A percentile compares a stretch with the other conserved stretches of the same genome.
These are phyloP conservation scores for Jacana jacana DNA, from an alignment of 2,113 vertebrate genomes.

Conservation along the genomic window DNA sequence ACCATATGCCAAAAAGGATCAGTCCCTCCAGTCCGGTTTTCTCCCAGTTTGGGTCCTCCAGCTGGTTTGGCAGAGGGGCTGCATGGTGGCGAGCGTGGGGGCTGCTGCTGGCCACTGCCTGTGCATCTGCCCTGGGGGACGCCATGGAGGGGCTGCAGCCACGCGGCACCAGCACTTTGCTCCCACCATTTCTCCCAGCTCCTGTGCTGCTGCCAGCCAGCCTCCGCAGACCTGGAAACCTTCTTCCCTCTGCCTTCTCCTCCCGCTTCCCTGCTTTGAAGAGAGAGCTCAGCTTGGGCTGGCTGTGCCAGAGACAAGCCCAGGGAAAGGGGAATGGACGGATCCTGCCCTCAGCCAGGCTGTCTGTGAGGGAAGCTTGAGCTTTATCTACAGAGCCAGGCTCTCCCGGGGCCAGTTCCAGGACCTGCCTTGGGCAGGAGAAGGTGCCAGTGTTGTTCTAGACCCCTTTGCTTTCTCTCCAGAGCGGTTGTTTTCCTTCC, in stretches of 20 bases:
- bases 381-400: background rate
- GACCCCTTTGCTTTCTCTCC: background rate
- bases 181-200: background rate
- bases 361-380: background rate
- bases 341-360: background rate
- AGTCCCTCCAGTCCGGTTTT: background rate
- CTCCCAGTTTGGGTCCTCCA: background rate
- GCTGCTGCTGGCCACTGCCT: background rate
- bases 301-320: background rate
- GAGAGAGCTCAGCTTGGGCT: background rate
- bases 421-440: background rate
- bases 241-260: background rate
- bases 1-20: background rate
- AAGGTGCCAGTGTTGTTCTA: background rate
- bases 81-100: background rate
- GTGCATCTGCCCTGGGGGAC: accelerated
- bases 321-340: background rate
- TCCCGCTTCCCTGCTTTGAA: background rate
- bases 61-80: background rate
- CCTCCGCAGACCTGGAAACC: background rate
- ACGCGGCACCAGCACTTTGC: accelerated
- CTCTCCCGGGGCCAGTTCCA: background rate
- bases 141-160: background rate
- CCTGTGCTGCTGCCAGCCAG: background rate
- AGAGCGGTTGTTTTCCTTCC: constrained; percentile 46